Evolutionary conservation across 2,113 vertebrate genomes (phyloP).

Genomic region (Cynocephalus volans): DNA sequence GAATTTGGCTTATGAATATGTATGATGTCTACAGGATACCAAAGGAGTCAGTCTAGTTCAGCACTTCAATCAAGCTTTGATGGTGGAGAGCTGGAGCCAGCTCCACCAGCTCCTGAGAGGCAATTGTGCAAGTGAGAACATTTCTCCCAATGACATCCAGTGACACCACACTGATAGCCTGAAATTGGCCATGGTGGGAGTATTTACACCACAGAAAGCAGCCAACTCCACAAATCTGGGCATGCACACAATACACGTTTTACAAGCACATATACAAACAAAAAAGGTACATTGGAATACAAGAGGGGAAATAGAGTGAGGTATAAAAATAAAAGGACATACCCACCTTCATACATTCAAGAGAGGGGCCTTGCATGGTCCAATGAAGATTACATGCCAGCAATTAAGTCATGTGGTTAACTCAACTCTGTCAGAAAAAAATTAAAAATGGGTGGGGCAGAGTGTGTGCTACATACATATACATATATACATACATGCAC

Average conservation of each 20-base stretch:
- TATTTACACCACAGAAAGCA: neutral
- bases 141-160: neutral
- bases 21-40: neutral
- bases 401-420: neutral
- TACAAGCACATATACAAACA: neutral
- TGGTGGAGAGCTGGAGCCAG: neutral
- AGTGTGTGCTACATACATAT: neutral
- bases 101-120: neutral
- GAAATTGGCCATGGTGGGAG: neutral
- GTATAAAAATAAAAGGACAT: neutral
- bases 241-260: neutral
- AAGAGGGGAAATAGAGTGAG: neutral
- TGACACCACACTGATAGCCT: neutral
- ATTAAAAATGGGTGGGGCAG: neutral
- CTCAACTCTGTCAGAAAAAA: neutral
- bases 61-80: neutral
- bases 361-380: neutral
- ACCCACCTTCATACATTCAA: neutral
- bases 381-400: neutral
- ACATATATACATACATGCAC: neutral
- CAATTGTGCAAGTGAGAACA: fast-evolving
- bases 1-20: neutral
- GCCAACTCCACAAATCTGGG: neutral
- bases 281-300: neutral
- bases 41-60: neutral